Percentiles rank a stretch among this genome's conserved stretches.
phyloP scores from a whole-genome alignment of 1,140 invertebrate species.

The Reticulitermes speratus region DNA sequence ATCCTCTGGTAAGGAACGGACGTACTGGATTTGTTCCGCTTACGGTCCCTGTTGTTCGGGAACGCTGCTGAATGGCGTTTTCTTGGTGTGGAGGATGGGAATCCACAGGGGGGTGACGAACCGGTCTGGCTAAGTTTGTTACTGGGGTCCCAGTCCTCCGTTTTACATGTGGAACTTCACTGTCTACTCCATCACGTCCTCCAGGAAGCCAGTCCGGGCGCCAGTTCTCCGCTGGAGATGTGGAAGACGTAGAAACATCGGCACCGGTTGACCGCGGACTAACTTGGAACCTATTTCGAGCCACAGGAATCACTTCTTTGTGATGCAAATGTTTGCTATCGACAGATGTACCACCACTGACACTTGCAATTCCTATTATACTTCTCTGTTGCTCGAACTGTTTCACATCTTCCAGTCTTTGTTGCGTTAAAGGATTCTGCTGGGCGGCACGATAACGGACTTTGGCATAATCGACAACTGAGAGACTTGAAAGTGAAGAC shows the following conservation, averaged over 20 bases:
- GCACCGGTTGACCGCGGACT: conserved; percentile 54
- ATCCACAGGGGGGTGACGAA: background rate
- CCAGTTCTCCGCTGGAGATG: background rate
- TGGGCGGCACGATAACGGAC: conserved; percentile 61
- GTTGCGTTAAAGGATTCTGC: conserved; percentile 50
- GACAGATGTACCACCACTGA: conserved; percentile 42
- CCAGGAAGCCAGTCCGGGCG: background rate
- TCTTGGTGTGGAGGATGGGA: conserved; percentile 37
- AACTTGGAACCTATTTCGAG: conserved; percentile 66
- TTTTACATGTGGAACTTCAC: background rate
- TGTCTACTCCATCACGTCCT: background rate
- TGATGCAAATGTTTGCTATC: background rate
- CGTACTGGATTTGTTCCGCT: conserved; percentile 62
- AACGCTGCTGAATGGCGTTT: conserved; percentile 32
- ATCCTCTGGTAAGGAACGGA: conserved; percentile 84
- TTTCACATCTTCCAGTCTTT: conserved; percentile 57
- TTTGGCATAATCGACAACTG: conserved; percentile 65
- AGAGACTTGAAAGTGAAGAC: conserved; percentile 45
- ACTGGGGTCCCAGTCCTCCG: background rate
- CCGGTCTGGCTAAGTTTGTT: background rate
- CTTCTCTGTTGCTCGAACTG: conserved; percentile 45
- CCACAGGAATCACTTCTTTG: conserved; percentile 50
- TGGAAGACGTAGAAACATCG: conserved; percentile 37
- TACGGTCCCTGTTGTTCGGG: background rate
- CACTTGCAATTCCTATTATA: conserved; percentile 36